Evolutionary conservation across 2,888 invertebrate genomes (phyloP).

Genomic region (Anticlea derivata): DNA sequence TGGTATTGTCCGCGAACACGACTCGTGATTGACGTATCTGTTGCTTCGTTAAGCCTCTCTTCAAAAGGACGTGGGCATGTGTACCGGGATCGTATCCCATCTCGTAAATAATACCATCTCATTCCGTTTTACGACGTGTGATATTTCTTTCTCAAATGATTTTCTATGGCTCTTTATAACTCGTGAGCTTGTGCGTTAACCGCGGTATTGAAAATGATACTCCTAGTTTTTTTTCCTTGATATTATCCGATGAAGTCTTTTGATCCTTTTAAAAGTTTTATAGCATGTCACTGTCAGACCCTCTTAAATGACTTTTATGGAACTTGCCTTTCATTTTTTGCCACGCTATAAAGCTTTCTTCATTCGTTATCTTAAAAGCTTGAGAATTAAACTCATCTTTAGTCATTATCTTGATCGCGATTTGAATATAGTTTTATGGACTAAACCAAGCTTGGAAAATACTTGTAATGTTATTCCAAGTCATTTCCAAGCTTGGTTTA

Average conservation of each 20-base stretch:
- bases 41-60: constrained; percentile 65
- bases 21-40: constrained; percentile 64
- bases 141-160: constrained; percentile 58
- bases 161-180: constrained; percentile 42
- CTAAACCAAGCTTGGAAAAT: no score
- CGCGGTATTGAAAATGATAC: constrained; percentile 39
- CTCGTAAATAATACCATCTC: constrained; percentile 56
- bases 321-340: constrained; percentile 21
- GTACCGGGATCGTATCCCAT: constrained; percentile 34
- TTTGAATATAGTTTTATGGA: no score
- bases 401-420: constrained; percentile 2
- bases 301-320: constrained; percentile 31
- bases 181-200: constrained; percentile 30
- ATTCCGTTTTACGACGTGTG: constrained; percentile 62
- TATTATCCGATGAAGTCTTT: constrained; percentile 36
- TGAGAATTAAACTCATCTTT: constrained; percentile 9
- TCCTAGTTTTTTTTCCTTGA: constrained; percentile 33
- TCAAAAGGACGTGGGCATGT: constrained; percentile 55
- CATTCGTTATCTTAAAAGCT: constrained; percentile 25
- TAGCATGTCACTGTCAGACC: constrained; percentile 38
- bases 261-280: constrained; percentile 36
- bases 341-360: constrained; percentile 19
- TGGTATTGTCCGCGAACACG: constrained; percentile 48
- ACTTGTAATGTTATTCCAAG: constrained; percentile 15
- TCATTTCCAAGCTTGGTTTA: constrained; percentile 39